Base-by-base conservation (phyloP, 2,797 vertebrate species). In the Gobionotothen gibberifrons region DNA sequence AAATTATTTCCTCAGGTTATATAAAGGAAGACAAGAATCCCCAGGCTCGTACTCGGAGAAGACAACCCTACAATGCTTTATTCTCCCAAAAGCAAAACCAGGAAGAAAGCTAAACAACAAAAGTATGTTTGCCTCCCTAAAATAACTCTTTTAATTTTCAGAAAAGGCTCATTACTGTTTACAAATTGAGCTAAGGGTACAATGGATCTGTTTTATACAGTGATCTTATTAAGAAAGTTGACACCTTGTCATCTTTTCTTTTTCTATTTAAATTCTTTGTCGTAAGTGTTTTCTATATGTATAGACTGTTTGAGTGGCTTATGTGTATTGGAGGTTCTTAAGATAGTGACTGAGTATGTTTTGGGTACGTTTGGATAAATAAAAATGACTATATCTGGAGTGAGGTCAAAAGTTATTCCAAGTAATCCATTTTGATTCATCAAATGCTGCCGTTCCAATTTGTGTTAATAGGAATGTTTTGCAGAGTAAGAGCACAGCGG, bases 31-130 rank as follows among this genome's bases (percentile, higher is more conserved):
- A 99, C 49, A 85, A 94, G 56, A 93, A 89, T 75, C 95, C 96
- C 47, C 95, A 95, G 69, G 90, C 83, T 0, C 96, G 96, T 46
- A 91, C 94, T 59, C 94, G 97, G 79, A 95, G 98, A 84, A 91
- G 97, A 66, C 95, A 95, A 56, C 98, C 98, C 8, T 95, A 96
- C 11, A 94, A 94, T 1, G 93, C 96, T 44, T 94, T 96, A 59
- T 99, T 99, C 91, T 96, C 97, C 77, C 96, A 95, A 1, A 98
- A 97, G 89, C 78, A 64, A 71, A 96, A 95, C 56, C 90, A 95
- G 51, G 92, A 96, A 88, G 94, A 96, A 72, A 94, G 66, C 58
- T 95, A 84, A 83, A n/a, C 26, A n/a, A 6, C 11, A 11, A 9
- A 16, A 53, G 0, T 16, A 2, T 9, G 3, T 21, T 10, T 52